These are phyloP conservation scores for Scaptodrosophila lebanonensis DNA, from an alignment of 1,140 invertebrate species.

Conservation along the genomic window DNA sequence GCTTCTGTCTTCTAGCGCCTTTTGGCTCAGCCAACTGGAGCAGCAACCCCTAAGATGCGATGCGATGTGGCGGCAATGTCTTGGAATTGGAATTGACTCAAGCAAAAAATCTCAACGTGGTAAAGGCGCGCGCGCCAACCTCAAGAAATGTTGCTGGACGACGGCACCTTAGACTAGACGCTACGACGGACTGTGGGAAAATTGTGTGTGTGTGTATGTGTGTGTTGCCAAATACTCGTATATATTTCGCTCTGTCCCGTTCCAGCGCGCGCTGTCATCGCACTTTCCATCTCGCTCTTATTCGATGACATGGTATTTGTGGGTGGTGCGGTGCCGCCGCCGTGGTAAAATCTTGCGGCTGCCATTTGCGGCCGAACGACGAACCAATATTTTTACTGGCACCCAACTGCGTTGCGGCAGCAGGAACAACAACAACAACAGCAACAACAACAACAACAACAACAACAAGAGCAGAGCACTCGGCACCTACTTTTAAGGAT, in stretches of 20 bases:
- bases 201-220: no score
- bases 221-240: no score
- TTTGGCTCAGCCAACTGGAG: constrained; percentile 29
- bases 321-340: no score
- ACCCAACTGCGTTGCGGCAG: not conserved
- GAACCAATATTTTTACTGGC: constrained; percentile 41
- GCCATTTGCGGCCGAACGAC: constrained; percentile 72
- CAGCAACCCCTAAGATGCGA: not conserved
- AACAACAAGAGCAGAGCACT: no score
- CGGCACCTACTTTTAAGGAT: not conserved
- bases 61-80: constrained; percentile 21
- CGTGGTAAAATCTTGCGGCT: constrained; percentile 69
- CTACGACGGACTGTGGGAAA: no score
- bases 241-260: no score
- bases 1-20: not conserved
- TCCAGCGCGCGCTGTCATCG: no score
- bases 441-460: no score
- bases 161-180: no score
- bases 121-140: constrained; percentile 20
- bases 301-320: no score
- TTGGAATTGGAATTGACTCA: constrained; percentile 55
- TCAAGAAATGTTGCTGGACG: constrained; percentile 4
- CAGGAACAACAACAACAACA: no score
- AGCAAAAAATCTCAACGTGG: constrained; percentile 51
- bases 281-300: no score